Conservation (phyloP, 2,888 invertebrate genomes). For the Apodemia zela region DNA sequence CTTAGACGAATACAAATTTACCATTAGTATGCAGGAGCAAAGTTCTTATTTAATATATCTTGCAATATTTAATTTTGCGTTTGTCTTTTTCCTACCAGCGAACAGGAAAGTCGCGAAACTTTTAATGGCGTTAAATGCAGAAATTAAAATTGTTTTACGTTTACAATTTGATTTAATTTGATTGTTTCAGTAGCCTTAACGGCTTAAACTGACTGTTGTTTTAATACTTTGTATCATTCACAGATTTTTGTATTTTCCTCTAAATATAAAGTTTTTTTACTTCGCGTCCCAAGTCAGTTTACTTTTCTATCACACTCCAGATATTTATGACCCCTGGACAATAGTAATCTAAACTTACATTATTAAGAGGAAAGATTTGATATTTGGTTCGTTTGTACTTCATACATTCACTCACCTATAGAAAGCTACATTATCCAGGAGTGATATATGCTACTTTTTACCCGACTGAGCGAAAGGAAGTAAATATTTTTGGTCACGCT, state of each 20-base stretch:
- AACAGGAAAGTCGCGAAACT: conserved; percentile 39
- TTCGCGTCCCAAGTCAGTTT: not conserved
- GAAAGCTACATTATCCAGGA: no score
- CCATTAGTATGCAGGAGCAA: conserved; percentile 77
- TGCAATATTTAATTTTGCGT: conserved; percentile 68
- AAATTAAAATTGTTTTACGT: conserved; percentile 34
- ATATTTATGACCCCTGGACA: no score
- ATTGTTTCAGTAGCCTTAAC: not conserved
- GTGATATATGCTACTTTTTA: no score
- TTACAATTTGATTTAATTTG: conserved; percentile 1
- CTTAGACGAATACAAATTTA: conserved; percentile 75
- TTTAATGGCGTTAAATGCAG: conserved; percentile 46
- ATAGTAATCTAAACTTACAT: no score
- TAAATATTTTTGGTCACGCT: no score
- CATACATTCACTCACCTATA: no score
- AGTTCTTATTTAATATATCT: conserved; percentile 77
- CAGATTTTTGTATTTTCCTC: not conserved
- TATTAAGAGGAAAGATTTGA: no score
- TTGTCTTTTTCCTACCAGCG: conserved; percentile 46
- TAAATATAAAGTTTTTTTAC: not conserved
- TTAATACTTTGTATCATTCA: not conserved
- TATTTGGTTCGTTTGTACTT: no score
- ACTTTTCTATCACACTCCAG: no score
- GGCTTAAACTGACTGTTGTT: not conserved
- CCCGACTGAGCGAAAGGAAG: no score